Percentiles rank a stretch among this genome's conserved stretches.
phyloP scores from a whole-genome alignment of 2,888 invertebrate species.

The Caprella mutica region DNA sequence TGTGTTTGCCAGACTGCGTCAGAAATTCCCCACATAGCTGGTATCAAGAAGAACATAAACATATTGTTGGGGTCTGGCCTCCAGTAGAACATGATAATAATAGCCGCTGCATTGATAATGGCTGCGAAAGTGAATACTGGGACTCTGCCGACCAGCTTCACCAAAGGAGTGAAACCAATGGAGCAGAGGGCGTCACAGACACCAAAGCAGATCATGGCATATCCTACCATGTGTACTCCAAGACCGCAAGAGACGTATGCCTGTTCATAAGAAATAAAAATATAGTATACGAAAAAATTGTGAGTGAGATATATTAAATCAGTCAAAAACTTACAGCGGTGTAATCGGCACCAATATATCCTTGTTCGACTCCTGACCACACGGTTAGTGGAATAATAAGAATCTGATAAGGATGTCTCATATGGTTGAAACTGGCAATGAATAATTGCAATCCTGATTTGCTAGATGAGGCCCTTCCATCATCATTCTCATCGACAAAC shows the following conservation, averaged over 20 bases:
- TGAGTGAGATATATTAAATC: no score
- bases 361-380: constrained; percentile 96
- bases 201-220: constrained; percentile 45
- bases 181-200: constrained; percentile 43
- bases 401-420: constrained; percentile 82
- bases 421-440: constrained; percentile 77
- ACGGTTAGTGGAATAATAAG: constrained; percentile 87
- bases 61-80: constrained; percentile 67
- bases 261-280: no score
- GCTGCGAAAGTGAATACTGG: constrained; percentile 48
- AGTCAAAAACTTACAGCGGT: constrained; percentile 44
- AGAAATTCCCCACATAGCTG: constrained; percentile 85
- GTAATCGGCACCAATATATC: constrained; percentile 71
- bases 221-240: constrained; percentile 43
- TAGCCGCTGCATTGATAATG: constrained; percentile 61
- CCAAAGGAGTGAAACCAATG: constrained; percentile 42
- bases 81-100: constrained; percentile 73
- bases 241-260: constrained; percentile 33
- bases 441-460: constrained; percentile 62
- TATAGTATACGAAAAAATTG: no score
- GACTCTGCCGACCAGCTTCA: constrained; percentile 42
- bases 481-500: constrained; percentile 19
- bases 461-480: constrained; percentile 19
- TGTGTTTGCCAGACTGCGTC: constrained; percentile 98
- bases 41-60: constrained; percentile 72